Conservation (phyloP, 2,797 vertebrate genomes). For the Catostomus latipinnis region DNA sequence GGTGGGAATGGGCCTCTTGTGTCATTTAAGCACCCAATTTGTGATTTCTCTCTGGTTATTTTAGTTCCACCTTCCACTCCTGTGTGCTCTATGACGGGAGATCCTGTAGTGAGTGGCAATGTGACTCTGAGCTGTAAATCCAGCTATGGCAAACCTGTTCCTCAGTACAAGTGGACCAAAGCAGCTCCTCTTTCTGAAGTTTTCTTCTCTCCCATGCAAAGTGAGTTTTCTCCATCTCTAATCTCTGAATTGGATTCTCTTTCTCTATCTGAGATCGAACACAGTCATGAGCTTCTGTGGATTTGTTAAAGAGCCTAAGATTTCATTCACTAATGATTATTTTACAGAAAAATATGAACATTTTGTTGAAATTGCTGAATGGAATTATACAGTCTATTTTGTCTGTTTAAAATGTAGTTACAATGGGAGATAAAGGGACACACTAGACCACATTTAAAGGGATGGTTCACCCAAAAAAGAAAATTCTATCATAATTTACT, state of each 20-base stretch:
- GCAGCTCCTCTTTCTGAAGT: slow-evolving; percentile 74
- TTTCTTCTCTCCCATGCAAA: slow-evolving; percentile 79
- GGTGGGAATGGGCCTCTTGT: too few species aligned
- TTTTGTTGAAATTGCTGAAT: neutral
- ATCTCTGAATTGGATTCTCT: neutral
- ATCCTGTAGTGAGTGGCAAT: slow-evolving; percentile 78
- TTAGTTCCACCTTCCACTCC: slow-evolving; percentile 86
- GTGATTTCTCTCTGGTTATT: slow-evolving; percentile 15
- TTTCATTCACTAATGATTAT: neutral
- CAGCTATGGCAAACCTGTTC: slow-evolving; percentile 80
- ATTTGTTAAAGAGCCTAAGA: too few species aligned
- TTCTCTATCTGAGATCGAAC: neutral
- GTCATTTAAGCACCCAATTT: neutral
- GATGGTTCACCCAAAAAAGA: too few species aligned
- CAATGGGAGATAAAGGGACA: too few species aligned
- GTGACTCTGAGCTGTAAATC: slow-evolving; percentile 86
- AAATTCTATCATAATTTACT: too few species aligned
- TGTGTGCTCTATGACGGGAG: slow-evolving; percentile 78
- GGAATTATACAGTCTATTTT: slow-evolving; percentile 2
- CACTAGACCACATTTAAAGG: too few species aligned
- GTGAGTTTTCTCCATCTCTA: slow-evolving; percentile 70
- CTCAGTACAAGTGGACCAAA: slow-evolving; percentile 86
- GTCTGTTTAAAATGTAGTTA: neutral
- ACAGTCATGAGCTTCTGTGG: neutral
- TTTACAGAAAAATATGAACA: neutral